These are phyloP conservation scores for Rhinoraja longicauda DNA, from an alignment of 2,797 vertebrate species.

Conservation along the genomic window DNA sequence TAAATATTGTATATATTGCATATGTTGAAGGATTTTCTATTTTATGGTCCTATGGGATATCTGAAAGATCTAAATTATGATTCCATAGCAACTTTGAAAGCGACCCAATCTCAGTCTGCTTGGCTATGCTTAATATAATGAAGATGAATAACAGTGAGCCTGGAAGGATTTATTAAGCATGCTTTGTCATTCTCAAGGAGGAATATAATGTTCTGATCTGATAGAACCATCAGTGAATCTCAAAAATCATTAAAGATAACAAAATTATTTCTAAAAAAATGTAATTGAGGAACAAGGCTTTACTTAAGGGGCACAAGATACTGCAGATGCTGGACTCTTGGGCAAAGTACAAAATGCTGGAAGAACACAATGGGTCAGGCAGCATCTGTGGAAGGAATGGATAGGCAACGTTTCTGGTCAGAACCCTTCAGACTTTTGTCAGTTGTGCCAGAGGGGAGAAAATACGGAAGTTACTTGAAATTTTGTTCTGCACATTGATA, in stretches of 20 bases:
- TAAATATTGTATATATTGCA: neutral
- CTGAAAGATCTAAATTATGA: neutral
- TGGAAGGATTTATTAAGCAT: neutral
- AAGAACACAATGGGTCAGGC: too few relatives aligned
- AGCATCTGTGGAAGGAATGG: too few relatives aligned
- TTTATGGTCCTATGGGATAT: neutral
- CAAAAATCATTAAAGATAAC: neutral
- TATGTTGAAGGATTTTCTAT: neutral
- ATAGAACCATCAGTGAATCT: neutral
- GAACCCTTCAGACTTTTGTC: too few relatives aligned
- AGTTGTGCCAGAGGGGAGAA: too few relatives aligned
- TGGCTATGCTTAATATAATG: neutral
- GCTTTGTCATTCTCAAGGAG: neutral
- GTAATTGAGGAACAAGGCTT: neutral
- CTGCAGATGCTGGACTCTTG: too few relatives aligned
- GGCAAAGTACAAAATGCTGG: too few relatives aligned
- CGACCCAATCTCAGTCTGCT: too few relatives aligned
- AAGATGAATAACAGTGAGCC: neutral
- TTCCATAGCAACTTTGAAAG: neutral
- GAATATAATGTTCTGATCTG: neutral
- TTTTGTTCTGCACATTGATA: too few relatives aligned
- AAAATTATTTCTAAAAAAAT: neutral
- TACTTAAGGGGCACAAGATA: neutral
- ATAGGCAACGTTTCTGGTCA: too few relatives aligned
- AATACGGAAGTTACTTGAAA: too few relatives aligned